Evolutionary conservation across 2,797 vertebrate genomes (phyloP), one percentile per base, ranked within the genome.

Genomic region (Psittacula derbiana): DNA sequence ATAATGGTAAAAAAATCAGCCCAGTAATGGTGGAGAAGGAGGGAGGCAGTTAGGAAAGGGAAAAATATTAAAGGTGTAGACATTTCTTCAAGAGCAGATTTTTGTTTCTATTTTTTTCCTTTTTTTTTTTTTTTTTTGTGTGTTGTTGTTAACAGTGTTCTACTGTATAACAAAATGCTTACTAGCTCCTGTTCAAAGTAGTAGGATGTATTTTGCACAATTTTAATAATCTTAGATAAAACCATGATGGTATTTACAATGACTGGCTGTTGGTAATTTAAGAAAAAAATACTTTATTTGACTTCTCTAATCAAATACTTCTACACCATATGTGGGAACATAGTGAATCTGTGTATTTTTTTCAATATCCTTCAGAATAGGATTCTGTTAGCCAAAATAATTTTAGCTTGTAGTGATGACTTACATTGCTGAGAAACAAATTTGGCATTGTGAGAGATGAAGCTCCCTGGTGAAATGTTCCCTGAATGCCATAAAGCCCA

Each of bases 261-360:
- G 25, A 15, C 15, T 72, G 28, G 7, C 3, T 62, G 13, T 49
- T 76, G 33, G 20, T 38, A 83, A 41, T 49, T 58, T 23, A n/a
- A 50, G 44, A 70, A 52, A 7, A 18, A n/a, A 13, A 23, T 12
- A 40, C 76, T 60, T 5, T 20, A 55, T 64, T 61, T 82, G 38
- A 44, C 31, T 20, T 66, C 9, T 88, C 21, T 57, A 57, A 71
- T 53, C 25, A 80, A 70, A 70, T 49, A 40, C 23, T 80, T 7
- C 21, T 40, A 8, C 6, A 49, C 27, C 0, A 0, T n/a, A 17
- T 72, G 11, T 53, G 38, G 70, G 69, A 62, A 43, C 0, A 0
- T 33, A 44, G 38, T 50, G 43, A 53, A 50, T 80, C n/a, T 82
- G 5, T 72, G 19, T 40, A 19, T 65, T 75, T 60, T 84, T 93